phyloP scores from a whole-genome alignment of 1,140 invertebrate genomes.

The Drosophila micromelanica region DNA sequence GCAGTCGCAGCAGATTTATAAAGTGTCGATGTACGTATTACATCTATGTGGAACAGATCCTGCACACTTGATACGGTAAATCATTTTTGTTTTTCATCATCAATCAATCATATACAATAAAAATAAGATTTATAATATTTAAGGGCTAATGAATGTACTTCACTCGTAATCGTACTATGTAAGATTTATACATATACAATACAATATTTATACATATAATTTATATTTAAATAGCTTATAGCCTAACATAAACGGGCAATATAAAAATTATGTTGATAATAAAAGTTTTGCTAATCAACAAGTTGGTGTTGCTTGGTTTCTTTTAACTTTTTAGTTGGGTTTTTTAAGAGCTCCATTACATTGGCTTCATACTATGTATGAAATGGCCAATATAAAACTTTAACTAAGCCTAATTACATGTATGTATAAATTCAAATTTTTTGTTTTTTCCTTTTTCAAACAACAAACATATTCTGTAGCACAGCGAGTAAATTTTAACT shows the following conservation, averaged over 20 bases:
- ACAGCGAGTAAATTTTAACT: conserved; percentile 58
- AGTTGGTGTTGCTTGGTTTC: conserved; percentile 66
- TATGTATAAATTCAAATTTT: conserved; percentile 59
- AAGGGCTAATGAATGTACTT: conserved; percentile 79
- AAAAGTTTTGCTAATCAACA: conserved; percentile 67
- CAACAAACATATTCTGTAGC: conserved; percentile 54
- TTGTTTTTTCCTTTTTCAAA: conserved; percentile 22
- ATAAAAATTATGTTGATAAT: conserved; percentile 73
- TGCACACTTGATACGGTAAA: conserved; percentile 48
- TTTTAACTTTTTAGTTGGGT: conserved; percentile 10
- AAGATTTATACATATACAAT: conserved; percentile 72
- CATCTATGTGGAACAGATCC: conserved; percentile 56
- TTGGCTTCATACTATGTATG: conserved; percentile 66
- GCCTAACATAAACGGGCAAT: conserved; percentile 72
- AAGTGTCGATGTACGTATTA: conserved; percentile 38
- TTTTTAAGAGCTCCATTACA: conserved; percentile 7
- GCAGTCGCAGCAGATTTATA: conserved; percentile 50
- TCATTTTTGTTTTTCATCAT: conserved; percentile 9
- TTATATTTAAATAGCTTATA: conserved; percentile 69
- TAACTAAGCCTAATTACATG: conserved; percentile 19
- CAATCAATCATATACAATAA: conserved; percentile 41
- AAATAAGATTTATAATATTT: conserved; percentile 59
- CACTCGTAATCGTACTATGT: conserved; percentile 72
- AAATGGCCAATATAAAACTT: conserved; percentile 46
- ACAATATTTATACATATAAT: conserved; percentile 43